Percentiles rank a stretch among this genome's conserved stretches.
Evolutionary conservation across 2,113 vertebrate species (phyloP).

Genomic region (Mormyrus iriodes): DNA sequence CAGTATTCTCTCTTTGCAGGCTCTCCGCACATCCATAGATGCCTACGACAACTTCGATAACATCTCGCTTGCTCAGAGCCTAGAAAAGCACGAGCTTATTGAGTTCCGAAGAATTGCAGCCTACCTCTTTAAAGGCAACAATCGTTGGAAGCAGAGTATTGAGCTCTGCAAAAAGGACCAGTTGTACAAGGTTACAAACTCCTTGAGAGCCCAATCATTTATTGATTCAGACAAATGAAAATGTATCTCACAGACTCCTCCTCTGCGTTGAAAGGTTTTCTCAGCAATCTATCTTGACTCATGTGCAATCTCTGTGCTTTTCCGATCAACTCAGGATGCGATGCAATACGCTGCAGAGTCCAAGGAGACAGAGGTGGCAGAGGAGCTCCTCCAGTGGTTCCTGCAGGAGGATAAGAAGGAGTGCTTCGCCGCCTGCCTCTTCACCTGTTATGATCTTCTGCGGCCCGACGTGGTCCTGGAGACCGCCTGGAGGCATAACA

Average conservation of each 20-base stretch:
- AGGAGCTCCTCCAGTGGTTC: conserved; percentile 97
- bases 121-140: conserved; percentile 98
- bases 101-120: conserved; percentile 96
- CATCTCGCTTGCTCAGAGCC: conserved; percentile 90
- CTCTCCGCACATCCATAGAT: conserved; percentile 91
- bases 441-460: conserved; percentile 95
- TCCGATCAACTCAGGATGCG: conserved; percentile 70
- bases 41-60: conserved; percentile 99
- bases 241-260: neutral
- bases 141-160: conserved; percentile 98
- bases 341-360: conserved; percentile 99
- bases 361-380: conserved; percentile 91
- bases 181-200: conserved; percentile 82
- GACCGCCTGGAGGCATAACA: conserved; percentile 97
- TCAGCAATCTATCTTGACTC: neutral
- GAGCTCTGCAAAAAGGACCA: conserved; percentile 98
- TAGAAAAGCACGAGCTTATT: conserved; percentile 95
- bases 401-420: conserved; percentile 90
- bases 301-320: neutral
- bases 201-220: neutral
- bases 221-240: neutral
- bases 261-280: neutral
- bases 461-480: conserved; percentile 95
- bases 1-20: conserved; percentile 57
- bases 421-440: conserved; percentile 95